phyloP scores from a whole-genome alignment of 1,140 invertebrate species.

The Samia ricini region DNA sequence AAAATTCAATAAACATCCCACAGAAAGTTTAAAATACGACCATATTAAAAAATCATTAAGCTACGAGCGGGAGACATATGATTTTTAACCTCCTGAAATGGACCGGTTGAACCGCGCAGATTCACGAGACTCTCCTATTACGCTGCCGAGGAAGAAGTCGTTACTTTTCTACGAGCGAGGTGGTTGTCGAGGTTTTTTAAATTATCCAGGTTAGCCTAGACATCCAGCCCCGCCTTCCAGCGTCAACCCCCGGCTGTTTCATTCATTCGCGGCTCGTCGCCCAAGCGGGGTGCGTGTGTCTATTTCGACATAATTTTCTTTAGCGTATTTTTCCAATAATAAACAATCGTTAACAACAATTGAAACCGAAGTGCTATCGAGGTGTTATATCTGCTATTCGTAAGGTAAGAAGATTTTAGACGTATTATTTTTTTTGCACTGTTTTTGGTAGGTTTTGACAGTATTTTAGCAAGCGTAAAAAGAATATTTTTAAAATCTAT shows the following conservation, averaged over 20 bases:
- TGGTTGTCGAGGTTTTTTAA: constrained; percentile 14
- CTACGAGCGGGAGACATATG: constrained; percentile 4
- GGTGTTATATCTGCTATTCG: neutral
- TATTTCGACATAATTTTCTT: constrained; percentile 3
- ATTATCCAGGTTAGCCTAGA: constrained; percentile 23
- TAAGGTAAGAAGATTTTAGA: neutral
- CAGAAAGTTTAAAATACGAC: constrained; percentile 9
- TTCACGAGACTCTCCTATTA: constrained; percentile 38
- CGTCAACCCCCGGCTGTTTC: constrained; percentile 48
- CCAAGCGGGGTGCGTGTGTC: constrained; percentile 30
- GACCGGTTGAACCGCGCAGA: constrained; percentile 29
- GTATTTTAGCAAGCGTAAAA: neutral
- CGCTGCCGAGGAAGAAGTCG: constrained; percentile 24
- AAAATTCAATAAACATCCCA: constrained; percentile 28
- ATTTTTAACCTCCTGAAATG: constrained; percentile 24
- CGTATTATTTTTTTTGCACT: neutral
- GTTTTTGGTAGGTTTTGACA: neutral
- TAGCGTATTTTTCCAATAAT: constrained; percentile 24
- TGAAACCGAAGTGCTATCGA: constrained; percentile 11
- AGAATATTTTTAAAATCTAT: neutral
- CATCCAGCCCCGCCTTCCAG: constrained; percentile 43
- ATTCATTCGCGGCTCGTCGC: constrained; percentile 46
- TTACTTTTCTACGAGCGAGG: constrained; percentile 5
- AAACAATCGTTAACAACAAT: constrained; percentile 34
- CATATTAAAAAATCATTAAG: constrained; percentile 12